Percentiles rank a stretch among this genome's conserved stretches.
Conservation (phyloP, 2,888 invertebrate species). For the Catocala sponsa region DNA sequence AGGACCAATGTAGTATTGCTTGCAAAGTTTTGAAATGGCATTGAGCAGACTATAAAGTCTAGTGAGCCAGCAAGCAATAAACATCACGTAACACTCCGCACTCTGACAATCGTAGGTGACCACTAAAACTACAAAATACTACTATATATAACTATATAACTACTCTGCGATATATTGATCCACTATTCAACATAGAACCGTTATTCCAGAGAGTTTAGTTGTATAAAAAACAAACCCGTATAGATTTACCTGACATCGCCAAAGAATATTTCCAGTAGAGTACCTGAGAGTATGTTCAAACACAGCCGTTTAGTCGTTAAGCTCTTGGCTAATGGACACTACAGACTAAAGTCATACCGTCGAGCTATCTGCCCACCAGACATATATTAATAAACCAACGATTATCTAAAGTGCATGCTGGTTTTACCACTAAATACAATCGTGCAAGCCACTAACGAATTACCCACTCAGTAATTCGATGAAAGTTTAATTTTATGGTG, state of each 20-base stretch:
- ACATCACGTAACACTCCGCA: too few species aligned
- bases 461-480: conserved; percentile 17
- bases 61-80: too few species aligned
- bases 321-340: conserved; percentile 33
- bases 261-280: background rate
- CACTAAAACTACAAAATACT: too few species aligned
- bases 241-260: background rate
- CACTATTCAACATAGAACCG: too few species aligned
- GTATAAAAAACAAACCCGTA: too few species aligned
- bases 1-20: too few species aligned
- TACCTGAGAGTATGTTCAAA: background rate
- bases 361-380: conserved; percentile 36
- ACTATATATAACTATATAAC: too few species aligned
- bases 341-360: conserved; percentile 17
- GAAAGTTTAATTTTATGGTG: conserved; percentile 22
- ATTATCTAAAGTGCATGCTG: conserved; percentile 60
- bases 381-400: conserved; percentile 47
- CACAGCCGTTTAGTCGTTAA: conserved; percentile 3
- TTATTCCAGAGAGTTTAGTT: too few species aligned
- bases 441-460: conserved; percentile 19
- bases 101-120: too few species aligned
- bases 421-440: conserved; percentile 18
- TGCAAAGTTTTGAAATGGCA: too few species aligned
- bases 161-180: too few species aligned
- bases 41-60: too few species aligned